phyloP scores from a whole-genome alignment of 2,113 vertebrate species.

The Corapipo altera region DNA sequence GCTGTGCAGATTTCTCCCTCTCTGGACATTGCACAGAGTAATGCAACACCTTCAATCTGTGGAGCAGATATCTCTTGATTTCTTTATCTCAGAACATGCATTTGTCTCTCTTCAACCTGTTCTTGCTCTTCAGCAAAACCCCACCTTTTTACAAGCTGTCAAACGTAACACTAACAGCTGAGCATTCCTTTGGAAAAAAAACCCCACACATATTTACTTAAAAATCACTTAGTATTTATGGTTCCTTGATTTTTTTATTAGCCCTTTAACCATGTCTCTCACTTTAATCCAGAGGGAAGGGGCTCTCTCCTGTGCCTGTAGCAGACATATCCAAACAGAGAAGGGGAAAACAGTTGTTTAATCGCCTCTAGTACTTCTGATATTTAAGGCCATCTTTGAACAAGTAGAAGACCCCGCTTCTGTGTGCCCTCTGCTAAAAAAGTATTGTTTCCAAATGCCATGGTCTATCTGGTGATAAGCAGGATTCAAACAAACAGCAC shows the following conservation, averaged over 20 bases:
- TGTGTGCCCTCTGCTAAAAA: background rate
- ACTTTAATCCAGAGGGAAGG: slow-evolving; percentile 65
- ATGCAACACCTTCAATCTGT: slow-evolving; percentile 65
- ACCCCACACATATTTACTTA: slow-evolving; percentile 54
- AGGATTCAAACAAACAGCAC: background rate
- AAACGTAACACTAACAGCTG: slow-evolving; percentile 64
- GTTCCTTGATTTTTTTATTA: slow-evolving; percentile 73
- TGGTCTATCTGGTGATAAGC: background rate
- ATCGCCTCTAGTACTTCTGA: background rate
- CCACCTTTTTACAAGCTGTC: slow-evolving; percentile 72
- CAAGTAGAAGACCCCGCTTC: background rate
- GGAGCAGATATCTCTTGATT: slow-evolving; percentile 45
- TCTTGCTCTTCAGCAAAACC: slow-evolving; percentile 54
- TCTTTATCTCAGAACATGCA: slow-evolving; percentile 59
- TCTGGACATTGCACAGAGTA: slow-evolving; percentile 42
- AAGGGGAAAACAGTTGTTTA: background rate
- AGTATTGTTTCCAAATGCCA: background rate
- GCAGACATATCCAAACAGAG: slow-evolving; percentile 37
- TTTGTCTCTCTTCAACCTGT: slow-evolving; percentile 54
- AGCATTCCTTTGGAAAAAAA: background rate
- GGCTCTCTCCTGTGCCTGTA: slow-evolving; percentile 40
- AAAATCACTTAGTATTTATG: slow-evolving; percentile 76
- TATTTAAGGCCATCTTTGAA: slow-evolving; percentile 46
- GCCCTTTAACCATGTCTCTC: slow-evolving; percentile 70
- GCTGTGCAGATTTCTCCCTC: slow-evolving; percentile 48